Percentiles rank a stretch among this genome's conserved stretches.
Conservation (phyloP, 2,113 vertebrate species). For the Eulemur rufifrons region DNA sequence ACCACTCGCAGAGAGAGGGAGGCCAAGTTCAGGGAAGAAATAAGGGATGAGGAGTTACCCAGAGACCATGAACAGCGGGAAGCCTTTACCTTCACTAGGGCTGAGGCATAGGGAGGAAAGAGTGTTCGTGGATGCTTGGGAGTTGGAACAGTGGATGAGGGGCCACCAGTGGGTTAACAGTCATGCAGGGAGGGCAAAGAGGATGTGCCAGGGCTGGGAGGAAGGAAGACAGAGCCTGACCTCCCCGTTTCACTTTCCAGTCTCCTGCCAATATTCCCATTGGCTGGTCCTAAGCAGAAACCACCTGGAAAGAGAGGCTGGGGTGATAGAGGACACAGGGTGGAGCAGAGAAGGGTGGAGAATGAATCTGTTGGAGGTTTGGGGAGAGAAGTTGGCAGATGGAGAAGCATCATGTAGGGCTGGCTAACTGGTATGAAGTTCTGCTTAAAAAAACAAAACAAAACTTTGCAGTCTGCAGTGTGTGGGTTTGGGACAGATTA, state of each 20-base stretch:
- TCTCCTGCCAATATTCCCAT: background rate
- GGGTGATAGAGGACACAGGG: background rate
- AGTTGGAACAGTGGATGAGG: too few relatives aligned
- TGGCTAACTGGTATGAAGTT: background rate
- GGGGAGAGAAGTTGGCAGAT: background rate
- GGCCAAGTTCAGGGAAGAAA: background rate
- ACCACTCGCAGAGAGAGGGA: background rate
- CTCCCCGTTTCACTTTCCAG: background rate
- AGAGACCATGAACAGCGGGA: background rate
- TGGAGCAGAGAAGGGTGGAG: background rate
- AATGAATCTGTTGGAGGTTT: background rate
- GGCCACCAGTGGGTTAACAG: too few relatives aligned
- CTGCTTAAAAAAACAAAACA: background rate
- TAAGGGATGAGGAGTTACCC: background rate
- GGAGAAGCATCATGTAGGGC: background rate
- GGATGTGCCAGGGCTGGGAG: background rate
- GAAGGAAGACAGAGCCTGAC: background rate
- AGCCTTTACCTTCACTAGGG: rapidly evolving
- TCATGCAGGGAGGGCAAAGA: background rate
- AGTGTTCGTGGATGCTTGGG: background rate
- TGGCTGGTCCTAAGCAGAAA: background rate
- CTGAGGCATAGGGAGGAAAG: background rate
- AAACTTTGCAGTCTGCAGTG: background rate
- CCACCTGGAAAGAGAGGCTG: background rate
- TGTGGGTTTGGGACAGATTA: constrained; percentile 33